Base-by-base conservation (phyloP, 2,888 invertebrate species). In the Amiota mariae region DNA sequence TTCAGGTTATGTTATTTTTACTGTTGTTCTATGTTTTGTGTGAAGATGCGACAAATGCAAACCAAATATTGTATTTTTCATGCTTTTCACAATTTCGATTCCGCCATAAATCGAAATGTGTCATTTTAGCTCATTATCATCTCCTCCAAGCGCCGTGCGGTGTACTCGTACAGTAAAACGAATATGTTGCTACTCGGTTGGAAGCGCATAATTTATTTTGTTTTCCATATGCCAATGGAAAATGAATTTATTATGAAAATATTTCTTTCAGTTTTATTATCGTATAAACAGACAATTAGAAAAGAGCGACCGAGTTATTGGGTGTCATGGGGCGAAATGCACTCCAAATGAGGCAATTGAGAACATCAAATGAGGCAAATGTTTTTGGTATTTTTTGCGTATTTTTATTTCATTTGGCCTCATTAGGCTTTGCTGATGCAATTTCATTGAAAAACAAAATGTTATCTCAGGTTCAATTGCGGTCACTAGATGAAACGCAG, bases 401-500 rank as follows among this genome's bases (percentile, higher is more conserved):
- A 83, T 83, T 84, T 79, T 80, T 78, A 75, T 84, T 79, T 81
- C 80, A 20, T 36, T 36, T 83, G 83, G 82, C 84, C 82, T 81
- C 80, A 82, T 84, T 84, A 81, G 81, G 74, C 67, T 54, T 68
- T 36, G 36, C 36, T 36, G 36, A 36, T 36, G 8, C 24, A 46
- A 63, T 13, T 63, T 8, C 20, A 63, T 63, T 24, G 63, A 63
- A 63, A 18, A 12, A 18, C 56, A 56, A 56, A 56, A 59, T 20
- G 24, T 59, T 59, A 24, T 18, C 18, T 9, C 24, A 59, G 59
- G 18, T 59, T 59, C 18, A 15, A 18, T 59, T 59, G 76, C 63
- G 81, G 77, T 82, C 76, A 78, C 80, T 80, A n/a, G n/a, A n/a
- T n/a, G n/a, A n/a, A n/a, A n/a, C n/a, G n/a, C n/a, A n/a, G n/a